phyloP scores from a whole-genome alignment of 1,140 invertebrate species.

The Pomphorhynchus laevis region DNA sequence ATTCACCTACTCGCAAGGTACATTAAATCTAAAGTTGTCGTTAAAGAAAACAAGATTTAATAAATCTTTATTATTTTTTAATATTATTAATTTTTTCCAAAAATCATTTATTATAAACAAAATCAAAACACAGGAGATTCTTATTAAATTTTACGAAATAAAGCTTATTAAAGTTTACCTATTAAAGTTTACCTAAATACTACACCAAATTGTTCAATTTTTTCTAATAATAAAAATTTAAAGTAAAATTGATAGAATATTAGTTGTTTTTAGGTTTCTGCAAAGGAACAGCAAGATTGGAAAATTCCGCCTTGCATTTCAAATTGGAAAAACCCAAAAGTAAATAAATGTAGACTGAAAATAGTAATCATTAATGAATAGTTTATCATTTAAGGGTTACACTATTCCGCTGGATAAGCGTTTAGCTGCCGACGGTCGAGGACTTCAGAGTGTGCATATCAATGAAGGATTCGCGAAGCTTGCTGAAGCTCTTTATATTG shows the following conservation, averaged over 20 bases:
- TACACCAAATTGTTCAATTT: no score
- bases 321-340: conserved; percentile 95
- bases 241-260: no score
- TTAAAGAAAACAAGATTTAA: no score
- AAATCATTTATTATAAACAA: no score
- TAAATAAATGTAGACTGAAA: conserved; percentile 8
- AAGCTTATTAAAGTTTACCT: no score
- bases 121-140: no score
- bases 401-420: conserved; percentile 92
- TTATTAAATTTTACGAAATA: no score
- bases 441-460: conserved; percentile 73
- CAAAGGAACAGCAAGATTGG: conserved; percentile 96
- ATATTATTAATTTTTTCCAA: no score
- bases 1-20: conserved; percentile 63
- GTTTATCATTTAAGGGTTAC: conserved; percentile 29
- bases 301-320: conserved; percentile 97
- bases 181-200: no score
- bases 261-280: conserved; percentile 43
- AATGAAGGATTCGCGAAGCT: conserved; percentile 97
- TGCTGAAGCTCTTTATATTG: conserved; percentile 77
- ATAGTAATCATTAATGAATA: not conserved
- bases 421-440: conserved; percentile 75
- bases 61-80: no score
- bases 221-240: no score
- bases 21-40: no score